Evolutionary conservation across 2,113 vertebrate genomes (phyloP).

Genomic region (Neomonachus schauinslandi): DNA sequence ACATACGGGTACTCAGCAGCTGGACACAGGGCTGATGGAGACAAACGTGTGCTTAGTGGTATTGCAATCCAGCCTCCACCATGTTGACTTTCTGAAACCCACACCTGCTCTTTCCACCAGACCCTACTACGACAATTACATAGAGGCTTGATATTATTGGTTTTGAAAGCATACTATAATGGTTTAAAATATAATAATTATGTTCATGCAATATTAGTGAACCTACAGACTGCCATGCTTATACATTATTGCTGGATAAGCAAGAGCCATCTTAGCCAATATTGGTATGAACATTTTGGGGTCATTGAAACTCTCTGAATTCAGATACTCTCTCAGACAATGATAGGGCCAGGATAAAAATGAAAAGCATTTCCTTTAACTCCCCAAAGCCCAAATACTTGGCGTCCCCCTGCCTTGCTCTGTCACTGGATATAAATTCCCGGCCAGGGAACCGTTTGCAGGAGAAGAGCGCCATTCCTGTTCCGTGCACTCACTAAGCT

Average conservation of each 20-base stretch:
- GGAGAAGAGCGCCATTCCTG: rapidly evolving
- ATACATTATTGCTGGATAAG: not conserved
- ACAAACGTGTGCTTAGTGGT: rapidly evolving
- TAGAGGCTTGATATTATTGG: not conserved
- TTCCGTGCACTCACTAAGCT: rapidly evolving
- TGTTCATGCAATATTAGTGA: not conserved
- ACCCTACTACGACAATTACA: no score
- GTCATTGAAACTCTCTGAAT: not conserved
- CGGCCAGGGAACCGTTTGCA: rapidly evolving
- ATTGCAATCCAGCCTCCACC: rapidly evolving
- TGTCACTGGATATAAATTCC: rapidly evolving
- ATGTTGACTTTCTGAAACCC: not conserved
- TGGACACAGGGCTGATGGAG: rapidly evolving
- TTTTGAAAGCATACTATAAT: not conserved
- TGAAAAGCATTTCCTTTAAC: not conserved
- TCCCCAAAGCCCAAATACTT: not conserved
- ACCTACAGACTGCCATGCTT: rapidly evolving
- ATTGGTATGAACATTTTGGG: not conserved
- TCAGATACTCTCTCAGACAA: not conserved
- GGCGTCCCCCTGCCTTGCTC: rapidly evolving
- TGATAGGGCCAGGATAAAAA: not conserved
- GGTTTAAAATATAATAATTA: not conserved
- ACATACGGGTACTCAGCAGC: rapidly evolving
- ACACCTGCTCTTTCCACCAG: not conserved
- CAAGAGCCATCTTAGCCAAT: no score